Conservation (phyloP, 2,888 invertebrate species). For the Papilio gigon region DNA sequence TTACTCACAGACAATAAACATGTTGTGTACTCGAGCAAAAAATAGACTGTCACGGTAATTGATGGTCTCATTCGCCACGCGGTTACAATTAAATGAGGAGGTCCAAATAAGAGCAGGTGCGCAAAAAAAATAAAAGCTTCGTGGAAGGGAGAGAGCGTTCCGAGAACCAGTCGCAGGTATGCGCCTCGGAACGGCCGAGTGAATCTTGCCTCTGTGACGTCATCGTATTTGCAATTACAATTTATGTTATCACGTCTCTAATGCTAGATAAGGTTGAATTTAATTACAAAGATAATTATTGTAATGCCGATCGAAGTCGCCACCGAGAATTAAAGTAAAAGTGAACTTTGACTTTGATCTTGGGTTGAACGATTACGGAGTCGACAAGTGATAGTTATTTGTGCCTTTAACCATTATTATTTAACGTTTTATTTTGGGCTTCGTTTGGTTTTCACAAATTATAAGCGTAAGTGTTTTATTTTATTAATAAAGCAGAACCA, state of each 20-base stretch:
- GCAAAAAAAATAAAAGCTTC: constrained; percentile 61
- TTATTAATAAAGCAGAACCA: not conserved
- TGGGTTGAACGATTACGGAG: not conserved
- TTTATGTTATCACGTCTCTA: constrained; percentile 5
- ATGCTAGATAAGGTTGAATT: not conserved
- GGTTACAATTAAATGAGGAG: constrained; percentile 64
- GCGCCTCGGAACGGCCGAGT: constrained; percentile 49
- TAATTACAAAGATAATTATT: not conserved
- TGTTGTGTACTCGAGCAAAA: constrained; percentile 49
- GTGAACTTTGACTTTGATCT: not conserved
- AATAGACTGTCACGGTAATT: constrained; percentile 64
- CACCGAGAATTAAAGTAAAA: not conserved
- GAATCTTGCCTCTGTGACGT: constrained; percentile 62
- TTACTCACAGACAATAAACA: constrained; percentile 45
- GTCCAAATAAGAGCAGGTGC: constrained; percentile 70
- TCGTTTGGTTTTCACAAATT: no score
- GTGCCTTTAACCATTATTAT: no score
- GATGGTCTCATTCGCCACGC: constrained; percentile 63
- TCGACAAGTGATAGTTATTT: no score
- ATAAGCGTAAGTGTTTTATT: not conserved
- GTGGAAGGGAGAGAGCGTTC: constrained; percentile 68
- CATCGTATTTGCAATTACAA: constrained; percentile 52
- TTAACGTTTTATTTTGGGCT: no score
- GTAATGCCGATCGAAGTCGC: not conserved
- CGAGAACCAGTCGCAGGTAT: constrained; percentile 61